A percentile compares a stretch with the other conserved stretches of the same genome.
Evolutionary conservation across 1,140 invertebrate species (phyloP).

Genomic region (Heliconius hermathena): DNA sequence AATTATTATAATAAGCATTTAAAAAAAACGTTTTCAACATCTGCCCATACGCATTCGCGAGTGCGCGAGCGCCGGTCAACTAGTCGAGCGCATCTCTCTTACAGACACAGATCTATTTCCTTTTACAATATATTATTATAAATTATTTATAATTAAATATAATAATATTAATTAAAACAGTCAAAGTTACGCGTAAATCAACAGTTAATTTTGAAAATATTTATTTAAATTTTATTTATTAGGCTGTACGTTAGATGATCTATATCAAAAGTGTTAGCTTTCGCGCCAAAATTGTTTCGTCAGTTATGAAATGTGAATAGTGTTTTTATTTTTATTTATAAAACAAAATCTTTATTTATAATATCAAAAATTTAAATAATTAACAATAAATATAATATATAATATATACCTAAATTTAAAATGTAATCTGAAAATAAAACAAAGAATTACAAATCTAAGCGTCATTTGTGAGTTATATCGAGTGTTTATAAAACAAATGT

Average conservation of each 20-base stretch:
- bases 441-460: not conserved
- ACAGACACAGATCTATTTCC: conserved; percentile 32
- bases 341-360: too few relatives aligned
- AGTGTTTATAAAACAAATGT: conserved; percentile 10
- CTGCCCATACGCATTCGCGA: conserved; percentile 51
- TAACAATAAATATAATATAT: not conserved
- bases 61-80: conserved; percentile 52
- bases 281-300: conserved; percentile 6
- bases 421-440: too few relatives aligned
- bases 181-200: not conserved
- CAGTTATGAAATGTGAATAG: not conserved
- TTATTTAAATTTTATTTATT: conserved; percentile 11
- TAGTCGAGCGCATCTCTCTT: conserved; percentile 47
- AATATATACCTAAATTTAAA: too few relatives aligned
- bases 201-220: not conserved
- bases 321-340: not conserved
- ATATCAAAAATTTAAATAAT: not conserved
- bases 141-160: not conserved
- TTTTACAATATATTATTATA: conserved; percentile 9
- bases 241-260: not conserved
- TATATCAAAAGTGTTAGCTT: not conserved
- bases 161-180: not conserved
- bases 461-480: not conserved
- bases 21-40: conserved; percentile 50
- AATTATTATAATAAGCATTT: not conserved